Evolutionary conservation across 2,888 invertebrate genomes (phyloP).

Genomic region (Andrena fulva): DNA sequence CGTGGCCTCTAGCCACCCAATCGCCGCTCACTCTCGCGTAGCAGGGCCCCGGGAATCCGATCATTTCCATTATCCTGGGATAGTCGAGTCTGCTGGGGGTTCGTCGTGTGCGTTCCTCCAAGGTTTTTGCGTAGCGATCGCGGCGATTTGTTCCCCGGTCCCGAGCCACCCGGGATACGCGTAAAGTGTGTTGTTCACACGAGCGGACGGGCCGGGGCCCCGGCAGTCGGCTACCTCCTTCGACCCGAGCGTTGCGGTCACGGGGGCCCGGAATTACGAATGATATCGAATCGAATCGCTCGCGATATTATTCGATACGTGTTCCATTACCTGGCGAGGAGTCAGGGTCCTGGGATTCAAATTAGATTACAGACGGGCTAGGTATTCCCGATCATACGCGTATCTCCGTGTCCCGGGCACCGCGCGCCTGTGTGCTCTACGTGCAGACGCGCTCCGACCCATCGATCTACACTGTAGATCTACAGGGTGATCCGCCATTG

Average conservation of each 20-base stretch:
- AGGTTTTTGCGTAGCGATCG: slow-evolving; percentile 40
- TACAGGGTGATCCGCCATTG: neutral
- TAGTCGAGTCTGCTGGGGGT: slow-evolving; percentile 42
- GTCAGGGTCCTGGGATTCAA: slow-evolving; percentile 72
- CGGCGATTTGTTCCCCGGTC: slow-evolving; percentile 29
- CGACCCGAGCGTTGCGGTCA: slow-evolving; percentile 65
- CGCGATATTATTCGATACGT: slow-evolving; percentile 84
- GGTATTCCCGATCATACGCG: slow-evolving; percentile 54
- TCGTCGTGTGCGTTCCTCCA: slow-evolving; percentile 4
- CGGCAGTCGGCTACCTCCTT: slow-evolving; percentile 23
- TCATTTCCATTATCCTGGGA: slow-evolving; percentile 20
- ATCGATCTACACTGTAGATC: neutral
- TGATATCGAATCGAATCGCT: slow-evolving; percentile 83
- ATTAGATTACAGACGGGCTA: slow-evolving; percentile 79
- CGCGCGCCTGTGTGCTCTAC: slow-evolving; percentile 6
- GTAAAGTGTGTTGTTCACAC: slow-evolving; percentile 75
- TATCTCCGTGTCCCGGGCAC: slow-evolving; percentile 16
- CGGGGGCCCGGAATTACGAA: slow-evolving; percentile 75
- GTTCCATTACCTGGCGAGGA: slow-evolving; percentile 79
- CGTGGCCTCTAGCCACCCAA: neutral
- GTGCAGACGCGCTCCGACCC: neutral
- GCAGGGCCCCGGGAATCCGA: slow-evolving; percentile 28
- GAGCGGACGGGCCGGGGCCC: slow-evolving; percentile 38
- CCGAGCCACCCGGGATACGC: slow-evolving; percentile 65
- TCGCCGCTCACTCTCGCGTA: slow-evolving; percentile 14